phyloP scores from a whole-genome alignment of 2,888 invertebrate species.

The Onchidella celtica region DNA sequence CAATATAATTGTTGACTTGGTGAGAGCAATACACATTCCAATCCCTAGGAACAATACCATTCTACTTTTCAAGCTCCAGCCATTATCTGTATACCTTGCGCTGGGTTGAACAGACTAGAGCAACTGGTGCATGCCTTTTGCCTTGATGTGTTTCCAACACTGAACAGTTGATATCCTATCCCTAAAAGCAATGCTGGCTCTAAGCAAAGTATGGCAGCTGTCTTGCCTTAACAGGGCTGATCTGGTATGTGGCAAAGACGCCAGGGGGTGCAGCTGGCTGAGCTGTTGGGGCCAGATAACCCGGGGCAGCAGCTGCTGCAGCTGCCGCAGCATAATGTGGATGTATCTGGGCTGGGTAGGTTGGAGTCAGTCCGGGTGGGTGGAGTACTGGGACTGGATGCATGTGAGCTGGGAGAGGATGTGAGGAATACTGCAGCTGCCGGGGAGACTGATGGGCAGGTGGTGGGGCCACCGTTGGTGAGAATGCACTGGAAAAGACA shows the following conservation, averaged over 20 bases:
- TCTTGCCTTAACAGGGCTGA: constrained; percentile 85
- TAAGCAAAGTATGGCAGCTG: constrained; percentile 83
- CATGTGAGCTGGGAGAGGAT: constrained; percentile 91
- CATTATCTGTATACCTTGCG: no score
- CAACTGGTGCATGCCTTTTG: no score
- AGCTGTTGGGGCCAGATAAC: constrained; percentile 68
- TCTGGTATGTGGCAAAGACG: constrained; percentile 84
- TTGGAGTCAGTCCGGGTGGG: constrained; percentile 67
- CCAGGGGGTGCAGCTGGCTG: constrained; percentile 78
- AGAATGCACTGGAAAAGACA: constrained; percentile 63
- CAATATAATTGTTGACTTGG: no score
- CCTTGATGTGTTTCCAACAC: no score
- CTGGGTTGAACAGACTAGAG: no score
- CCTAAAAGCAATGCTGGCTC: no score
- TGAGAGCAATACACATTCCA: no score
- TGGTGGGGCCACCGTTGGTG: constrained; percentile 85
- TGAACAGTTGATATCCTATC: no score
- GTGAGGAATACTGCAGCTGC: constrained; percentile 83
- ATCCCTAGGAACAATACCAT: no score
- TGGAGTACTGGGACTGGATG: constrained; percentile 79
- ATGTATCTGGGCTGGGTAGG: constrained; percentile 70
- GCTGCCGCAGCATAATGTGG: constrained; percentile 84
- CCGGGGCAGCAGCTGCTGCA: constrained; percentile 81
- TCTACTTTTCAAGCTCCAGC: no score
- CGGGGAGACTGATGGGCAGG: constrained; percentile 89